Base-by-base conservation (phyloP, 2,888 invertebrate species). In the Epsilonema sp. region DNA sequence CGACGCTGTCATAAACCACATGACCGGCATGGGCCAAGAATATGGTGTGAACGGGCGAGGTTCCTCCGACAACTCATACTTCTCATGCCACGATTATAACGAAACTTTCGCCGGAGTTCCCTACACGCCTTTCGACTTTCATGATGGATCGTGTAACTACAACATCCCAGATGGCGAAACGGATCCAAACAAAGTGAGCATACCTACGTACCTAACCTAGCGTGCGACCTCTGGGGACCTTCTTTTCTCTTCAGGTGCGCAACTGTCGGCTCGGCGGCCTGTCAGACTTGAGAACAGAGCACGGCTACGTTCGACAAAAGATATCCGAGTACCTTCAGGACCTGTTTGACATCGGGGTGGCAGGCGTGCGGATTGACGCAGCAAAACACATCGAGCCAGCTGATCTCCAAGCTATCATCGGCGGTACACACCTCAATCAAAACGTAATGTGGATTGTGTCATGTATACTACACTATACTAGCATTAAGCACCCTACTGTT, bases 1-100 rank as follows among this genome's bases (percentile, higher is more conserved):
- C 0, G 82, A 83, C 58, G 73, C 76, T 0, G 74, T 87, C 16
- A 72, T 85, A 49, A 87, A 87, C 66, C 86, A 87, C 65, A 86
- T 86, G 86, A 76, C 79, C 0, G 55, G 56, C 56, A 57, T 48
- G 46, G 58, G 55, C 2, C 61, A 61, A 49, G 55, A 55, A 42
- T 49, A 51, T 19, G 58, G 58, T 4, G 49, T 45, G 39, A 47
- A 52, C 21, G 56, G 56, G 1, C 49, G 53, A 25, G 50, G 49
- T 5, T 55, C 57, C 5, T 55, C 56, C 11, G 60, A 56, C 1
- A 77, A 79, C 21, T 49, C 55, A 46, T 49, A 51, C 26, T 69
- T 61, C 52, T 62, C 67, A 48, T 58, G 59, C 26, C 50, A 51
- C 11, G 53, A 55, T 20, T 56, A 55, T 20, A 49, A 58, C 3